These are phyloP conservation scores for Poecile atricapillus DNA, from an alignment of 2,113 vertebrate genomes.

Conservation along the genomic window DNA sequence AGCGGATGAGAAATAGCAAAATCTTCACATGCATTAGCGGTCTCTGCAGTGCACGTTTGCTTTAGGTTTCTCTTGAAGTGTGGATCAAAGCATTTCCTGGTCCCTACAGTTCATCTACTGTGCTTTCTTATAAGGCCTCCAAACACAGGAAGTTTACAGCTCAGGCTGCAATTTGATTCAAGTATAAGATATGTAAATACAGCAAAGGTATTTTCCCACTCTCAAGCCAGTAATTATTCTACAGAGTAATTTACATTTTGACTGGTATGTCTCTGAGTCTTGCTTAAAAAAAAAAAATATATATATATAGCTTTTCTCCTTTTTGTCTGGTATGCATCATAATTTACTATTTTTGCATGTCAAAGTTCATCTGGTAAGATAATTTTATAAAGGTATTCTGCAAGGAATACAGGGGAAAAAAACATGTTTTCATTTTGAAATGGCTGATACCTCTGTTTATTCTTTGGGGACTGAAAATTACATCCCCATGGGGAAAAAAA, in stretches of 20 bases:
- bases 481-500: background rate
- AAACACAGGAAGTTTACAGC: constrained; percentile 24
- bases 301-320: background rate
- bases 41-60: background rate
- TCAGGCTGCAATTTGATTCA: background rate
- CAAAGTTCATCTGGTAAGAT: background rate
- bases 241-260: background rate
- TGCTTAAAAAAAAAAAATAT: background rate
- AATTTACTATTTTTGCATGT: background rate
- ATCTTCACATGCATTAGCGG: background rate
- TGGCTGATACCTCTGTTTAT: background rate
- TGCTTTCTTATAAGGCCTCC: background rate
- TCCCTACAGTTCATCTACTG: background rate
- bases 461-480: background rate
- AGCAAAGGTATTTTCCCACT: background rate
- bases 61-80: background rate
- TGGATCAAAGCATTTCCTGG: constrained; percentile 37
- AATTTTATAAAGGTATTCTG: background rate
- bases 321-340: accelerated
- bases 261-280: background rate
- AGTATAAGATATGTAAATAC: background rate
- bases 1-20: background rate
- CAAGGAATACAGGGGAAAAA: background rate
- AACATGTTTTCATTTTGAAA: background rate
- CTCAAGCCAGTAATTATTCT: background rate